A percentile compares a stretch with the other conserved stretches of the same genome.
phyloP scores from a whole-genome alignment of 2,888 invertebrate genomes.

The Drosophila phalerata region DNA sequence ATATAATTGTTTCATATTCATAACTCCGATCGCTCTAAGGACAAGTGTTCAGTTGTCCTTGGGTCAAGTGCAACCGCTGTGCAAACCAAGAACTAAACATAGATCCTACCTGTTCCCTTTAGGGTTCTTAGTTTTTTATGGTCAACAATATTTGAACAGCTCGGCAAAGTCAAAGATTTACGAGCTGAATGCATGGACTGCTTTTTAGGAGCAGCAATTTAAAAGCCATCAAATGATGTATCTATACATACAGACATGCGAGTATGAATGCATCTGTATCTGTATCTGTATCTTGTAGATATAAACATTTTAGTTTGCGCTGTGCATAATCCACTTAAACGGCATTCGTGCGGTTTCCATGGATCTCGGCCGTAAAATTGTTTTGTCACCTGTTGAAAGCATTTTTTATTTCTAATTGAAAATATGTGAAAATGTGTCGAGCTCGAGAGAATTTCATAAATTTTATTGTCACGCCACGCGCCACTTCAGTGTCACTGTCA shows the following conservation, averaged over 20 bases:
- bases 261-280: conserved; percentile 19
- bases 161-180: conserved; percentile 56
- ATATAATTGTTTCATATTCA: conserved; percentile 76
- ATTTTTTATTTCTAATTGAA: conserved; percentile 74
- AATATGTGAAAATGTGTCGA: conserved; percentile 29
- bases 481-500: conserved; percentile 57
- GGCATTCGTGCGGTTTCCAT: conserved; percentile 46
- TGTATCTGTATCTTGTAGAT: conserved; percentile 6
- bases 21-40: conserved; percentile 50
- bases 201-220: conserved; percentile 68
- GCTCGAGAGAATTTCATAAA: conserved; percentile 64
- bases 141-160: conserved; percentile 57
- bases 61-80: conserved; percentile 45
- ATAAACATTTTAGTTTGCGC: conserved; percentile 12
- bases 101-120: conserved; percentile 35
- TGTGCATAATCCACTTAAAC: conserved; percentile 51
- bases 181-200: conserved; percentile 19
- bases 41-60: conserved; percentile 64
- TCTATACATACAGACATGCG: not conserved
- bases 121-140: conserved; percentile 46
- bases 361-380: conserved; percentile 63
- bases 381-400: conserved; percentile 82
- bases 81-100: conserved; percentile 15
- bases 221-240: conserved; percentile 68
- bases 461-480: conserved; percentile 47